Base-by-base conservation (phyloP, 2,113 vertebrate species). In the Sisor rabdophorus region DNA sequence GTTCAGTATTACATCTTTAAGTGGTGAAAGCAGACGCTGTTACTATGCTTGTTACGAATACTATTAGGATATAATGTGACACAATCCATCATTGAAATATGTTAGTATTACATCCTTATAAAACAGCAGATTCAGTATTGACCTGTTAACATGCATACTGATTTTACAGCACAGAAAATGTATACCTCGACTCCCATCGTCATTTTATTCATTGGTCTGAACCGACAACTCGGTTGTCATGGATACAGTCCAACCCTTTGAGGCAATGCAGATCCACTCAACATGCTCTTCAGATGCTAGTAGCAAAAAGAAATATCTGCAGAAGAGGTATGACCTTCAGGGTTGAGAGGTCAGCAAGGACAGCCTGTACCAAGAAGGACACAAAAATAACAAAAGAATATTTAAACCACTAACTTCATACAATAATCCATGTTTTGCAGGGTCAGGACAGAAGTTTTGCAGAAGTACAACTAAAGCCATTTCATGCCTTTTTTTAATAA, bases 311-410 rank as follows among this genome's bases (percentile, higher is more conserved):
- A 87, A 98, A 98, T 90, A 98, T 96, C 80, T 99, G 97, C 88
- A 99, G 94, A 88, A 99, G 95, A 67, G 97, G 97, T 92, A 98
- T 95, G 82, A 99, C 97, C 93, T 98, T 97, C 84, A 98, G 89
- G 54, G 97, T 99, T 17, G 97, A 99, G 84, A 99, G 95, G 84
- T 99, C 97, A 76, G 97, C 97, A 81, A 99, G 96, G 84, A 99
- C 96, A 71, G 97, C 97, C 97, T 99, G 92, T 61, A 67, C 85
- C 63, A 80, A 82, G 55, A 76, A 69, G n/a, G 22, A 54, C 50
- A 79, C 84, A 75, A 85, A 19, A 72, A 56, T 28, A 24, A 70
- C 32, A 16, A 55, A 32, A 53, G 30, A 30, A 40, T 48, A 52
- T 1, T 4, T 9, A n/a, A 55, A 71, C 55, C n/a, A 44, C 20